A percentile compares a stretch with the other conserved stretches of the same genome.
Evolutionary conservation across 2,888 invertebrate species (phyloP).

Genomic region (Pinctada fucata): DNA sequence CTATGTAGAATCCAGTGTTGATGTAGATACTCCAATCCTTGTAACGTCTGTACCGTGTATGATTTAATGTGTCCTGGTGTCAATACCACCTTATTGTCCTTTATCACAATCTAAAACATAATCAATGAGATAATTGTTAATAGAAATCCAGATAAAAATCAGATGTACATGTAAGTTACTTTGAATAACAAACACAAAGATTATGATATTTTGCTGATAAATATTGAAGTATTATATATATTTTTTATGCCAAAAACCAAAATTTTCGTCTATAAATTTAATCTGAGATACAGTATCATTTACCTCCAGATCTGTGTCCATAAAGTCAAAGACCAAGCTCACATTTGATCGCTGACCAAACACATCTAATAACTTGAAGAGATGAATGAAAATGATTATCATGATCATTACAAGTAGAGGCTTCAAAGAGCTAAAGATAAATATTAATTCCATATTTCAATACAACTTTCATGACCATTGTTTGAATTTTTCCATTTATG

Average conservation of each 20-base stretch:
- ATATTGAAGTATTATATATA: too few species aligned
- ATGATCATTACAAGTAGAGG: too few species aligned
- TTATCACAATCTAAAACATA: slow-evolving; percentile 71
- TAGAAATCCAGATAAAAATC: too few species aligned
- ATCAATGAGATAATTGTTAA: background rate
- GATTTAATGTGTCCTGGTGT: slow-evolving; percentile 95
- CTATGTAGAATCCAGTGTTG: slow-evolving; percentile 97
- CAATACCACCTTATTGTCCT: slow-evolving; percentile 65
- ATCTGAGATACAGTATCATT: background rate
- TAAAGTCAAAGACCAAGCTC: slow-evolving; percentile 98
- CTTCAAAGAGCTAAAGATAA: too few species aligned
- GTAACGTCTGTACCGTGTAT: slow-evolving; percentile 95
- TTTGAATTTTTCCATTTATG: too few species aligned
- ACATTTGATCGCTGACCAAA: slow-evolving; percentile 99
- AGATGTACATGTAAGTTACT: too few species aligned
- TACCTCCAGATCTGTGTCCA: slow-evolving; percentile 99
- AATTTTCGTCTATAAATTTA: too few species aligned
- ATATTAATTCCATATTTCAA: too few species aligned
- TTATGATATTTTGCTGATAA: too few species aligned
- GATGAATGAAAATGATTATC: slow-evolving; percentile 7
- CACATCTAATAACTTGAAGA: slow-evolving; percentile 85
- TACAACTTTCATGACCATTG: too few species aligned
- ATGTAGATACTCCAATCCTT: slow-evolving; percentile 96
- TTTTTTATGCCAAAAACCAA: too few species aligned
- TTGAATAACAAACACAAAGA: too few species aligned